Evolutionary conservation across 2,113 vertebrate genomes (phyloP).

Genomic region (Pycnonotus jocosus): DNA sequence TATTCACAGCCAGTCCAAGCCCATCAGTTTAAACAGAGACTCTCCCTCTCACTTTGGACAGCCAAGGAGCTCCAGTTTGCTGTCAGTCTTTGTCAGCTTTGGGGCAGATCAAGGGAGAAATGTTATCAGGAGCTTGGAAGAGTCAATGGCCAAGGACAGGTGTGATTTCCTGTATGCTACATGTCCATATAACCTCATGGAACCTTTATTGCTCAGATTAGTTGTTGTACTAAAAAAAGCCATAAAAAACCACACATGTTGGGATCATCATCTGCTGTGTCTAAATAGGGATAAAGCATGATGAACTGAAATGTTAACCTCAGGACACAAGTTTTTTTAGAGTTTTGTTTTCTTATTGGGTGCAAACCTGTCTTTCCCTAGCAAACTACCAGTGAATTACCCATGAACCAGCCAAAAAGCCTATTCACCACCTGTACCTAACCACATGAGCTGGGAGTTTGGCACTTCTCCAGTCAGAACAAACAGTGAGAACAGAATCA

Average conservation of each 20-base stretch:
- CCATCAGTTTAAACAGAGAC: neutral
- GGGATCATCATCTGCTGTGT: fast-evolving
- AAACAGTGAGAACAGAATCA: slow-evolving; percentile 53
- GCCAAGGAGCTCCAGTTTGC: neutral
- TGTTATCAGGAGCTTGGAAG: neutral
- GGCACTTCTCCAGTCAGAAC: slow-evolving; percentile 21
- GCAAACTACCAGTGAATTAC: neutral
- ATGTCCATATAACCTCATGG: neutral
- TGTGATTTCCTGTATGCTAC: neutral
- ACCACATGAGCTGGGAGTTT: neutral
- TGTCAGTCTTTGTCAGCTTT: neutral
- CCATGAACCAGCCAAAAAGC: neutral
- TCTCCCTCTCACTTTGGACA: neutral
- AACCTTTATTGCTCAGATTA: neutral
- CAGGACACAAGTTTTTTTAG: neutral
- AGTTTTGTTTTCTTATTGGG: neutral
- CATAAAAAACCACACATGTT: fast-evolving
- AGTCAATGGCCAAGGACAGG: neutral
- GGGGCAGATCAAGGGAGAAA: neutral
- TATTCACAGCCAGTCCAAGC: neutral
- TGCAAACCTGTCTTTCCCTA: neutral
- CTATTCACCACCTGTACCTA: slow-evolving; percentile 17
- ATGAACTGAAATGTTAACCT: fast-evolving
- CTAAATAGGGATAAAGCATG: neutral
- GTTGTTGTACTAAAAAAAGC: neutral